These are phyloP conservation scores for Andrena marginata DNA, from an alignment of 2,888 invertebrate genomes.

Conservation along the genomic window DNA sequence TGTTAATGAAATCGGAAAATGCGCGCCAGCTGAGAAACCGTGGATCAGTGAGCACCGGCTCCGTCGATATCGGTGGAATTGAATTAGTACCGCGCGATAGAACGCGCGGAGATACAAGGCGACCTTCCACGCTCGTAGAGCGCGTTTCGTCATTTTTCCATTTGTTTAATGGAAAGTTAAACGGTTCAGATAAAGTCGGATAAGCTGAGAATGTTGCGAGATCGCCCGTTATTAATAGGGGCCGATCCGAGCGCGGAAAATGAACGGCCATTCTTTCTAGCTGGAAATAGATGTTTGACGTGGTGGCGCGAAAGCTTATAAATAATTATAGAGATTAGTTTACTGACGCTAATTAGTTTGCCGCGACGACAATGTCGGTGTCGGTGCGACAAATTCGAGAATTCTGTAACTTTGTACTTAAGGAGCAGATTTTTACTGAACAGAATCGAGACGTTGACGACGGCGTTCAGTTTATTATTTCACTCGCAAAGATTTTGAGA, in stretches of 20 bases:
- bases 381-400: neutral
- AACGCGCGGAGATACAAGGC: constrained; percentile 17
- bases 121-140: constrained; percentile 31
- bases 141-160: constrained; percentile 50
- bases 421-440: neutral
- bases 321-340: constrained; percentile 37
- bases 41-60: neutral
- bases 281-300: constrained; percentile 20
- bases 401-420: neutral
- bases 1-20: neutral
- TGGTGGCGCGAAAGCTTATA: neutral
- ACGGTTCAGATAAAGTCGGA: constrained; percentile 48
- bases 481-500: too few relatives aligned
- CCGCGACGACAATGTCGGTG: constrained; percentile 8
- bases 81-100: constrained; percentile 21
- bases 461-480: too few relatives aligned
- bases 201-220: constrained; percentile 39
- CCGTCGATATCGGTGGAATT: neutral
- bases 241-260: constrained; percentile 15
- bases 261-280: constrained; percentile 13
- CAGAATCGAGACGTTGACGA: neutral
- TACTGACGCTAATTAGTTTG: neutral
- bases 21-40: neutral
- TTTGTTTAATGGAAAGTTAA: constrained; percentile 55
- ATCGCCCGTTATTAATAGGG: constrained; percentile 44